A percentile compares a stretch with the other conserved stretches of the same genome.
Conservation (phyloP, 2,113 vertebrate species). For the Hoplias malabaricus region DNA sequence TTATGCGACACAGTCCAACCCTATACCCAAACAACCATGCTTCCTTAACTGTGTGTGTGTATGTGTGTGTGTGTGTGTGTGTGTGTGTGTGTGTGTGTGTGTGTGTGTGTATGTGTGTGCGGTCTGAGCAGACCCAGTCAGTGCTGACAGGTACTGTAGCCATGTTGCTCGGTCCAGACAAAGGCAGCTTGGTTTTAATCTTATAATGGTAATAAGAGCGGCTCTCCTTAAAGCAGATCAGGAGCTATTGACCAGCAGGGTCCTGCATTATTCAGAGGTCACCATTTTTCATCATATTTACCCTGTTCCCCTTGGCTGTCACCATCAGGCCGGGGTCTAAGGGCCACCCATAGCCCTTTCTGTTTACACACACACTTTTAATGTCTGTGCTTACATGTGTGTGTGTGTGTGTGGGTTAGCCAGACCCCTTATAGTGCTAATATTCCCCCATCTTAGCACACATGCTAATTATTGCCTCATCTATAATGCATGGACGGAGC, state of each 20-base stretch:
- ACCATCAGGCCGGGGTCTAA: conserved; percentile 39
- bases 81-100: too few species aligned
- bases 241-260: conserved; percentile 74
- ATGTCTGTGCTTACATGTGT: conserved; percentile 1
- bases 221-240: conserved; percentile 77
- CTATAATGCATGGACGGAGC: conserved; percentile 55
- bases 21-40: background rate
- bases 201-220: conserved; percentile 73
- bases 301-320: conserved; percentile 41
- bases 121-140: conserved; percentile 9
- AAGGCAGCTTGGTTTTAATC: conserved; percentile 77
- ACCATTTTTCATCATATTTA: conserved; percentile 70
- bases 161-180: conserved; percentile 63
- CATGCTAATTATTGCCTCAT: conserved; percentile 55
- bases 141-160: conserved; percentile 71
- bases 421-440: conserved; percentile 48
- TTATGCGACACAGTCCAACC: background rate
- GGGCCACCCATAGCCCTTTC: conserved; percentile 43
- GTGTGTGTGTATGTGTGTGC: too few species aligned
- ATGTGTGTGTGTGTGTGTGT: too few species aligned
- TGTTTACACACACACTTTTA: conserved; percentile 50
- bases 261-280: conserved; percentile 78
- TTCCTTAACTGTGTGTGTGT: too few species aligned
- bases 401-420: conserved; percentile 30
- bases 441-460: conserved; percentile 42